Percentiles rank a stretch among this genome's conserved stretches.
These are phyloP conservation scores for Strigamia transsilvanica DNA, from an alignment of 2,888 invertebrate species.

Conservation along the genomic window DNA sequence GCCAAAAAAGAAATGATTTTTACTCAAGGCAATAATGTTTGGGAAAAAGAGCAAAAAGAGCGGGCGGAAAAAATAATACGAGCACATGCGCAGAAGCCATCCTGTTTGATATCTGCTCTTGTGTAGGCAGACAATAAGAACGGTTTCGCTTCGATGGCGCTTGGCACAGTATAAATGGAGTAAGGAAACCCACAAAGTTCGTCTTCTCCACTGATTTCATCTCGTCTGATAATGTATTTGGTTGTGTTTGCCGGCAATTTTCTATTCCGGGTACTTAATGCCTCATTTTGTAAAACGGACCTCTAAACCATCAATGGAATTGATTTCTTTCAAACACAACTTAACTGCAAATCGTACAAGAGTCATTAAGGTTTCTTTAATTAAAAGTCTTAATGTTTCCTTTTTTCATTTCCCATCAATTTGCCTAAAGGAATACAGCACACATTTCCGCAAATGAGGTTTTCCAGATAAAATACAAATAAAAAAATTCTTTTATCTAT, in stretches of 20 bases:
- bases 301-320: constrained; percentile 22
- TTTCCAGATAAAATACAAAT: constrained; percentile 1
- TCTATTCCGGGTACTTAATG: constrained; percentile 28
- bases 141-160: constrained; percentile 30
- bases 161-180: constrained; percentile 37
- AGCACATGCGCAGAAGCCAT: constrained; percentile 19
- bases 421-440: constrained; percentile 1
- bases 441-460: constrained; percentile 32
- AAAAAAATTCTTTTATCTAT: constrained; percentile 2
- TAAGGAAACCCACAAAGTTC: constrained; percentile 33
- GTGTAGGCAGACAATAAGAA: constrained; percentile 18
- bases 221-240: constrained; percentile 28
- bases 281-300: constrained; percentile 22
- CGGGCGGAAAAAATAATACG: not conserved
- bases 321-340: constrained; percentile 41
- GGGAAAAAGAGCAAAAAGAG: not conserved
- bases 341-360: constrained; percentile 24
- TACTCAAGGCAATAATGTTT: not conserved
- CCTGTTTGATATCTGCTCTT: constrained; percentile 31
- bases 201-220: constrained; percentile 46
- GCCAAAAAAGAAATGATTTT: not conserved
- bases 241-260: constrained; percentile 16
- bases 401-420: constrained; percentile 28
- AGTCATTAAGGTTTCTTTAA: constrained; percentile 37
- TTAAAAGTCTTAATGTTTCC: constrained; percentile 35